Conservation (phyloP, 2,888 invertebrate species). For the Diplolepis rosae region DNA sequence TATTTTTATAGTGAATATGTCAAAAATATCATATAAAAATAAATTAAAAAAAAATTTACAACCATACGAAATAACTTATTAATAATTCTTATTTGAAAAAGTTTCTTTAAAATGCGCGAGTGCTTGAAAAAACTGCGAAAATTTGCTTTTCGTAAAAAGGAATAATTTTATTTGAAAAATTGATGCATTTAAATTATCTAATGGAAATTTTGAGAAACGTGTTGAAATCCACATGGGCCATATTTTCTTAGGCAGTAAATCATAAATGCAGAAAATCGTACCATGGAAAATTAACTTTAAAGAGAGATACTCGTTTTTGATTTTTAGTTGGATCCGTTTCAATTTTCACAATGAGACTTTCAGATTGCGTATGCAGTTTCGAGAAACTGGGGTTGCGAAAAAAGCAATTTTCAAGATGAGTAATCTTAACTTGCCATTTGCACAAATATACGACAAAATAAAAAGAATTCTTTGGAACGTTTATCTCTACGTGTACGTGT, state of each 20-base stretch:
- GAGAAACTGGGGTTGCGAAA: constrained; percentile 17
- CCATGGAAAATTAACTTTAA: neutral
- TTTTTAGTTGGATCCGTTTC: constrained; percentile 19
- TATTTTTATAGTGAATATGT: no score
- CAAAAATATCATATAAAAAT: no score
- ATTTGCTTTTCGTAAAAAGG: no score
- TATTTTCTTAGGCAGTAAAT: no score
- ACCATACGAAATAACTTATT: no score
- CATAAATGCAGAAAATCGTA: neutral
- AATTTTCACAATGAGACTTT: constrained; percentile 24
- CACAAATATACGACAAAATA: neutral
- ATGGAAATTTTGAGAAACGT: no score
- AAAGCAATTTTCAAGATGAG: constrained; percentile 12
- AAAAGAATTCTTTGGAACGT: neutral
- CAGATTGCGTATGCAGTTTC: neutral
- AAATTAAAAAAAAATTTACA: no score
- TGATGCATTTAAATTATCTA: no score
- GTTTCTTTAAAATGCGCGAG: neutral
- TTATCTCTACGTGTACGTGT: constrained; percentile 3
- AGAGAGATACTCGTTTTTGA: neutral
- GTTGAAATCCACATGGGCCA: no score
- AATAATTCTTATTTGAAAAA: no score
- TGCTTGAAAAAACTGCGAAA: neutral
- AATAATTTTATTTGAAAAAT: no score
- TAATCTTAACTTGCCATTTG: neutral